Conservation (phyloP, 1,140 invertebrate species). For the Pseudomyrmex concolor region DNA sequence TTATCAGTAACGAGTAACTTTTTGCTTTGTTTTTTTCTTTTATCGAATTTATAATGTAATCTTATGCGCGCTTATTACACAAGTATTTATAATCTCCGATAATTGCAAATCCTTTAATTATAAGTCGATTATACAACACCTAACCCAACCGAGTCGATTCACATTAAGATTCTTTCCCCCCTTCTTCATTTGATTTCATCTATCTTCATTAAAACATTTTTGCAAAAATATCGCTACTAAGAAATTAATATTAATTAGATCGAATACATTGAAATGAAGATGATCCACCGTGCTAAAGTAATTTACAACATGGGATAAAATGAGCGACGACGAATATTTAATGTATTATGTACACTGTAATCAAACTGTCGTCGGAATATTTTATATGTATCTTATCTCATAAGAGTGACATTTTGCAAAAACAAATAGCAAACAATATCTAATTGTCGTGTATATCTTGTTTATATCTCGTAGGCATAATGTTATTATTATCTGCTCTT, state of each 20-base stretch:
- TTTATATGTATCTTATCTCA: constrained; percentile 14
- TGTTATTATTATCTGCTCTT: too few species aligned
- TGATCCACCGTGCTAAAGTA: background rate
- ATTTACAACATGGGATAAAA: background rate
- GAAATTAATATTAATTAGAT: background rate
- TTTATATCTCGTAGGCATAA: too few species aligned
- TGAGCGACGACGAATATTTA: constrained; percentile 4
- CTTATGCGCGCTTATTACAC: background rate
- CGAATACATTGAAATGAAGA: background rate
- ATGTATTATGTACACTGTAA: background rate
- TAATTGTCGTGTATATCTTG: too few species aligned
- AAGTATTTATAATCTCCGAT: background rate
- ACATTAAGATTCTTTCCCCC: background rate
- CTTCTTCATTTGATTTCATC: background rate
- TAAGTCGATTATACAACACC: too few species aligned
- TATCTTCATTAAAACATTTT: background rate
- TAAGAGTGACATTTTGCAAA: background rate
- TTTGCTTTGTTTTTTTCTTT: too few species aligned
- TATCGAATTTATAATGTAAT: too few species aligned
- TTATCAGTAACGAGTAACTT: background rate
- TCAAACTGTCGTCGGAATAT: background rate
- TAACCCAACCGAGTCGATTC: background rate
- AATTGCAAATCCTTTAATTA: too few species aligned
- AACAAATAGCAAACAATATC: background rate
- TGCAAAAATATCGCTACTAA: background rate